These are phyloP conservation scores for Tethya wilhelma DNA, from an alignment of 37 sponge, comb jelly and placozoan species.

Conservation along the genomic window DNA sequence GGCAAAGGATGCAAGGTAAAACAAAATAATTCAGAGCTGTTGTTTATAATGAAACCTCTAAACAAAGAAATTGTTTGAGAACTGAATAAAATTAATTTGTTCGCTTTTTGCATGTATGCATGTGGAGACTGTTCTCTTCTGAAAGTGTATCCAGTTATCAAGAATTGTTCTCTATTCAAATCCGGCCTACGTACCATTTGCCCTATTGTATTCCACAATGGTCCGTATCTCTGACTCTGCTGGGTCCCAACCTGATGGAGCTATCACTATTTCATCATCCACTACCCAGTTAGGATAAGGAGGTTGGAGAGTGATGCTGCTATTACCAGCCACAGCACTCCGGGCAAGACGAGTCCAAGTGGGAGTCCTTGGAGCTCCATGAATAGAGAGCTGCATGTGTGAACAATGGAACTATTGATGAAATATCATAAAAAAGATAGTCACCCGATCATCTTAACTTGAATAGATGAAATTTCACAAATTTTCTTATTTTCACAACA, in stretches of 20 bases:
- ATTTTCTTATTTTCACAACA: no score
- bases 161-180: no score
- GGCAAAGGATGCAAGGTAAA: neutral
- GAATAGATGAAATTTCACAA: no score
- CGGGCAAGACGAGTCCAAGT: conserved; percentile 60
- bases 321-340: conserved; percentile 37
- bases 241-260: conserved; percentile 74
- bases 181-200: neutral
- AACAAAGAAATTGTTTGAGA: no score
- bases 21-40: no score
- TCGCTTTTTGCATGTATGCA: no score
- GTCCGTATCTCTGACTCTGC: conserved; percentile 67
- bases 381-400: conserved; percentile 53
- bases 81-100: no score
- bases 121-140: no score
- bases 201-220: conserved; percentile 27
- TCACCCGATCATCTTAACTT: neutral
- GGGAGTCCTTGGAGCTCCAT: conserved; percentile 34
- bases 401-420: neutral
- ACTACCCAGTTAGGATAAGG: conserved; percentile 58
- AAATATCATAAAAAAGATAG: neutral
- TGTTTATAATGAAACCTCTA: no score
- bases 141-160: no score
- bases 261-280: conserved; percentile 80
- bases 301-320: conserved; percentile 21